Conservation (phyloP, 2,797 vertebrate genomes). For the Acanthopagrus latus region DNA sequence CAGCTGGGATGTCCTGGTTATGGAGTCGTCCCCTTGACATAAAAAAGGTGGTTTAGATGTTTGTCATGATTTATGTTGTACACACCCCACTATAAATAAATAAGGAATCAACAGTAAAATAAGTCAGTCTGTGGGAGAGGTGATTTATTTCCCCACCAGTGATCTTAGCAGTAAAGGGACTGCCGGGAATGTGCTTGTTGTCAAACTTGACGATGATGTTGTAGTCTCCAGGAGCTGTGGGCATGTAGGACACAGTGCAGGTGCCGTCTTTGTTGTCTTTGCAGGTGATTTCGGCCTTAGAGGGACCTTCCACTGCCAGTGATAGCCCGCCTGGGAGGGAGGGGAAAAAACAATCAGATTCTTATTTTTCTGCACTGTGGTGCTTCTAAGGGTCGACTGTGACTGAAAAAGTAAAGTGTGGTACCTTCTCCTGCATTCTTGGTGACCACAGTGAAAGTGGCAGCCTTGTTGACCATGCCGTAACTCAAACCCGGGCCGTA, state of each 20-base stretch:
- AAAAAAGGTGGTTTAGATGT: constrained; percentile 33
- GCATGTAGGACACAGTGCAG: constrained; percentile 96
- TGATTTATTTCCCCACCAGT: constrained; percentile 85
- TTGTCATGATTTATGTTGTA: constrained; percentile 14
- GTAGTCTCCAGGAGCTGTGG: constrained; percentile 95
- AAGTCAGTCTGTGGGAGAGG: constrained; percentile 9
- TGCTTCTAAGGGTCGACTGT: neutral
- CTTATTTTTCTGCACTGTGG: neutral
- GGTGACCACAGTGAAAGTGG: constrained; percentile 96
- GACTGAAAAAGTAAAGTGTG: neutral
- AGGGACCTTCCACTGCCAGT: constrained; percentile 95
- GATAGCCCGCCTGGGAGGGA: constrained; percentile 91
- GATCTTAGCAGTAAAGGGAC: constrained; percentile 97
- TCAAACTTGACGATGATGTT: constrained; percentile 97
- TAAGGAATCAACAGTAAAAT: neutral
- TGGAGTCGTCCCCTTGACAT: constrained; percentile 92
- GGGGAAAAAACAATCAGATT: neutral
- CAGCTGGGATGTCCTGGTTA: constrained; percentile 93
- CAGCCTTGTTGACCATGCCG: constrained; percentile 94
- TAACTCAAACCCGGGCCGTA: constrained; percentile 96
- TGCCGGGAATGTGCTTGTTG: constrained; percentile 96
- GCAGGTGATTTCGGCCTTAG: constrained; percentile 98
- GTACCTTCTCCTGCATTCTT: constrained; percentile 97
- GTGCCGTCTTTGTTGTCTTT: constrained; percentile 98
- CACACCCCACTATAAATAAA: constrained; percentile 20